phyloP scores from a whole-genome alignment of 2,888 invertebrate species.

The Crioceris asparagi region DNA sequence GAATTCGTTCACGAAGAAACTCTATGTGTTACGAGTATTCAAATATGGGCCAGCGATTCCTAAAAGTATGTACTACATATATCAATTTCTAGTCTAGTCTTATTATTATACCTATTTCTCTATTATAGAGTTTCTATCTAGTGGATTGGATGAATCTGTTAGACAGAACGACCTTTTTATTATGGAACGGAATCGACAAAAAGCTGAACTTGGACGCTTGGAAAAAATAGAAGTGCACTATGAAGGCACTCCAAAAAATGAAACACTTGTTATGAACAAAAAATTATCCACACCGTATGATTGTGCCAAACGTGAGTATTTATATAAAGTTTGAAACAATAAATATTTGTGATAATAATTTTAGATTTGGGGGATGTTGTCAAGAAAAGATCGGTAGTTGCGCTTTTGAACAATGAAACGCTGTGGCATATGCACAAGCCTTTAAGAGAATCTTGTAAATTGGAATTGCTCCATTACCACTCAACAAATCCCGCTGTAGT shows the following conservation, averaged over 20 bases:
- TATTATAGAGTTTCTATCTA: conserved; percentile 12
- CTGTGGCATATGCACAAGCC: conserved; percentile 94
- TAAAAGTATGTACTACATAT: not conserved
- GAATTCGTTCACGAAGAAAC: too few species aligned
- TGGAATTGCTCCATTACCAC: conserved; percentile 54
- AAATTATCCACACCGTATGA: conserved; percentile 84
- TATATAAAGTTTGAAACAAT: not conserved
- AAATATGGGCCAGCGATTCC: too few species aligned
- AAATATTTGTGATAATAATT: conserved; percentile 24
- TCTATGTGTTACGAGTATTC: too few species aligned
- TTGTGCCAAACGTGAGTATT: conserved; percentile 72
- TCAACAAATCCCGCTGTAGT: conserved; percentile 49
- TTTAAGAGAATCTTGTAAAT: conserved; percentile 50
- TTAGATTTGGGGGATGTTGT: conserved; percentile 67
- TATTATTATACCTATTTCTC: too few species aligned
- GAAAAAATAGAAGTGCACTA: conserved; percentile 86
- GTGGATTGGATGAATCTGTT: conserved; percentile 11
- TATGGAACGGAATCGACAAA: conserved; percentile 65
- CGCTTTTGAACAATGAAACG: conserved; percentile 62
- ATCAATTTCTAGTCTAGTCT: too few species aligned
- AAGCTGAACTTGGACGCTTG: conserved; percentile 64
- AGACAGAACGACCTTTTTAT: conserved; percentile 63
- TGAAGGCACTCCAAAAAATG: conserved; percentile 61
- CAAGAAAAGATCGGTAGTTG: conserved; percentile 61
- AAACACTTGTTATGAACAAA: conserved; percentile 80